These are phyloP conservation scores for Malachius bipustulatus DNA, from an alignment of 2,888 invertebrate genomes.

Conservation along the genomic window DNA sequence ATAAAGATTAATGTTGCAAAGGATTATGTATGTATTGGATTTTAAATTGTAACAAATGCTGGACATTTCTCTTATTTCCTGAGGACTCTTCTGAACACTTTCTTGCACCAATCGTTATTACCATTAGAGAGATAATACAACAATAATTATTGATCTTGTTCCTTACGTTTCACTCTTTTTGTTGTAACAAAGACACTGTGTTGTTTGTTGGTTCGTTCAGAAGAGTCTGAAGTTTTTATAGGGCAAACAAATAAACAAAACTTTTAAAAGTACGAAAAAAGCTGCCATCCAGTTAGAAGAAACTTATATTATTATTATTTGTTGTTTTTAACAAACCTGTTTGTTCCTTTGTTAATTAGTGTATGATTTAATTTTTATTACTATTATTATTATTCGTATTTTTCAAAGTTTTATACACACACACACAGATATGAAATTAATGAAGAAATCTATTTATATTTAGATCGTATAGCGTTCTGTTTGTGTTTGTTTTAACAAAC, in stretches of 20 bases:
- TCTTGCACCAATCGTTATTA: too few species aligned
- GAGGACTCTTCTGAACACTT: conserved; percentile 18
- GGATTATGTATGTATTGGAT: conserved; percentile 23
- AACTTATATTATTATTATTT: conserved; percentile 13
- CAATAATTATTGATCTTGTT: too few species aligned
- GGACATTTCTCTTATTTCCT: conserved; percentile 19
- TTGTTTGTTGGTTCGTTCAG: too few species aligned
- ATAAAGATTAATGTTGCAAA: conserved; percentile 28
- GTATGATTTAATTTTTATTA: conserved; percentile 7
- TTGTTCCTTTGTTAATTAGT: conserved; percentile 10
- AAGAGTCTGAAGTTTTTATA: conserved; percentile 16
- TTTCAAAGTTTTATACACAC: conserved; percentile 24
- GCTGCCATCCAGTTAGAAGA: conserved; percentile 26
- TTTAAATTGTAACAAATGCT: conserved; percentile 22
- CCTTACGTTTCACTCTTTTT: too few species aligned
- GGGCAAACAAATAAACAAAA: conserved; percentile 16
- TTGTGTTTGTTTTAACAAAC: conserved; percentile 25
- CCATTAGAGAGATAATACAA: too few species aligned
- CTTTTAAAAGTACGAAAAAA: conserved; percentile 29
- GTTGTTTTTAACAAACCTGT: conserved; percentile 4
- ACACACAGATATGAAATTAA: conserved; percentile 17
- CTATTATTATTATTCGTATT: conserved; percentile 24
- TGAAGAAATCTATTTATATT: conserved; percentile 22
- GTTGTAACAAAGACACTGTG: background rate
- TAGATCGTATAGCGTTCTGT: conserved; percentile 24